Base-by-base conservation (phyloP, 2,113 vertebrate genomes). In the Aphelocoma coerulescens region DNA sequence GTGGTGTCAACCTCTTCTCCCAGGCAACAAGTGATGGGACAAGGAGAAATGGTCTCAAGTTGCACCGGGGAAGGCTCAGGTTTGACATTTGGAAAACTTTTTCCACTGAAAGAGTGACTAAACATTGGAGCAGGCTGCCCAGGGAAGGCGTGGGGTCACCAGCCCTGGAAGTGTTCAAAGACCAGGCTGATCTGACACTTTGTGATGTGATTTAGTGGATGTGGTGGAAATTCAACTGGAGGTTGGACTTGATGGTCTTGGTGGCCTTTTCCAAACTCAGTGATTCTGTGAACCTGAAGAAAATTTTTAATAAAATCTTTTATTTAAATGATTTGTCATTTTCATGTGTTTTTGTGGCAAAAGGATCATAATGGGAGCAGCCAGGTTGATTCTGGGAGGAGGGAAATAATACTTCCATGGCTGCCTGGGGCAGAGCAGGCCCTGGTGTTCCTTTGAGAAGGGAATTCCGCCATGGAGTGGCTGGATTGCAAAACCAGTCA, bases 1-100 rank as follows among this genome's bases (percentile, higher is more conserved):
- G 33, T 28, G 23, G 9, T 10, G n/a, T 43, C 10, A 9, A 2
- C 11, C 15, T 69, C 41, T 83, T 55, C 41, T 83, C 21, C 48
- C 11, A 4, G 24, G 11, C 4, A 26, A 9, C 0, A 2, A 55
- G 48, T 2, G 35, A 41, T 11, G 19, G 17, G 32, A 48, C 7
- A 35, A 76, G 11, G 8, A 8, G 72, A 32, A 76, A 49, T 3
- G 14, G 21, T 16, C 15, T 49, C 55, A 35, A 8, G 21, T 5
- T 55, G 21, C 8, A 27, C 17, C 7, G 16, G 39, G 8, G 8
- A 3, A 27, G 54, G 13, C 3, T 55, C 24, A 62, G 24, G 41
- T 27, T 57, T 32, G 26, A 24, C 63, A 37, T 37, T 4, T 37
- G 22, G 49, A 13, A 43, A 49, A 32, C 23, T 6, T 62, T 77